phyloP scores from a whole-genome alignment of 2,888 invertebrate genomes.

The Incurvaria masculella region DNA sequence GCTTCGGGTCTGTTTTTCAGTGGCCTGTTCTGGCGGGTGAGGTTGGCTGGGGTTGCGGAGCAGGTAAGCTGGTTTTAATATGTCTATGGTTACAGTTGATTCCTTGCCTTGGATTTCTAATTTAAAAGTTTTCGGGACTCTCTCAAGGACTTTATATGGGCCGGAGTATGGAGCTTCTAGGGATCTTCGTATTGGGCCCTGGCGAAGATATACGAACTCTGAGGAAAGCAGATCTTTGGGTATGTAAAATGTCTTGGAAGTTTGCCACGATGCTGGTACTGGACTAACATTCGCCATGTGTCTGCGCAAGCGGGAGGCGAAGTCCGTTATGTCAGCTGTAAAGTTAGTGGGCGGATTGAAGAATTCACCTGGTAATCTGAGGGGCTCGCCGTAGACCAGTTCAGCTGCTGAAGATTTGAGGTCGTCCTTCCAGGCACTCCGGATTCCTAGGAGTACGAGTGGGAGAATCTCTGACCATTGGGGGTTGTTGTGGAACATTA shows the following conservation, averaged over 20 bases:
- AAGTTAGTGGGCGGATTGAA: constrained; percentile 6
- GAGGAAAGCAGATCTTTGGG: background rate
- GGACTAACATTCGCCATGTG: background rate
- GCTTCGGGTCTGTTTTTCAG: too few relatives aligned
- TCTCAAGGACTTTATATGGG: background rate
- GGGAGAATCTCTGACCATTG: constrained; percentile 20
- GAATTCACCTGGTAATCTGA: constrained; percentile 17
- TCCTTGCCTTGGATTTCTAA: background rate
- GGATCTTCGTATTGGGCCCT: background rate
- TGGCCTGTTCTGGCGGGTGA: too few relatives aligned
- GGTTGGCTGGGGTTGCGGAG: too few relatives aligned
- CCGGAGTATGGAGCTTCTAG: background rate
- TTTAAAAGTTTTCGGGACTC: background rate
- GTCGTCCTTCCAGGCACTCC: constrained; percentile 19
- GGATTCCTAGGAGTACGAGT: constrained; percentile 18
- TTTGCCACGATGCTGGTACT: background rate
- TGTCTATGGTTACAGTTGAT: background rate
- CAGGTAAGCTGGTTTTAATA: background rate
- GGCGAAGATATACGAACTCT: background rate
- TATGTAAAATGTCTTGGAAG: background rate
- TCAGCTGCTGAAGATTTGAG: constrained; percentile 16
- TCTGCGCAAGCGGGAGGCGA: background rate
- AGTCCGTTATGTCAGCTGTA: background rate
- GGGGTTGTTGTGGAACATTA: constrained; percentile 13
- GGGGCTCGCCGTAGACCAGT: constrained; percentile 16